Evolutionary conservation across 2,888 invertebrate genomes (phyloP).

Genomic region (Melangyna quadrimaculata): DNA sequence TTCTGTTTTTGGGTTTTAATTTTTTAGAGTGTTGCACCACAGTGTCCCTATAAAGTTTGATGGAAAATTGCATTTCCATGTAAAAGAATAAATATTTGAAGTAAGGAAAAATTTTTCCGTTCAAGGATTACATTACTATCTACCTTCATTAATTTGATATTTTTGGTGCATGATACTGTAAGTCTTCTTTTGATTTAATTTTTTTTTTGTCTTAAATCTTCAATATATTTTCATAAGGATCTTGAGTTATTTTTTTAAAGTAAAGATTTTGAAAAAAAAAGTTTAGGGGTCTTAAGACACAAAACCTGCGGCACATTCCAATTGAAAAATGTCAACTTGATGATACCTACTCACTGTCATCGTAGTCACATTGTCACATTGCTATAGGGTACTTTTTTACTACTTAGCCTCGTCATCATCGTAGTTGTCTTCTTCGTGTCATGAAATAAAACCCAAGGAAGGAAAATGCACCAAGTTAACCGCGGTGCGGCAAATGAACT

Average conservation of each 20-base stretch:
- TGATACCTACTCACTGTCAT: not conserved
- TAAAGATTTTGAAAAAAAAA: not conserved
- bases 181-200: conserved; percentile 7
- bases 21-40: not conserved
- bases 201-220: not conserved
- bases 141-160: conserved; percentile 44
- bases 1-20: not conserved
- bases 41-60: not conserved
- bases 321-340: not conserved
- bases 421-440: not conserved
- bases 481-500: not conserved
- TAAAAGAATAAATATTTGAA: not conserved
- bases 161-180: conserved; percentile 37
- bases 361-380: not conserved
- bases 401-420: not conserved
- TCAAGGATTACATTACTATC: conserved; percentile 49
- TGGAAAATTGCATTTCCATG: conserved; percentile 39
- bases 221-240: not conserved
- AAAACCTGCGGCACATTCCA: not conserved
- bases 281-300: not conserved
- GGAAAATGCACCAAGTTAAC: not conserved
- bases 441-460: not conserved
- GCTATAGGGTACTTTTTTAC: not conserved
- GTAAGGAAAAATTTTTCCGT: not conserved
- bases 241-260: not conserved